Conservation (phyloP, 2,113 vertebrate species). For the Aegypius monachus region DNA sequence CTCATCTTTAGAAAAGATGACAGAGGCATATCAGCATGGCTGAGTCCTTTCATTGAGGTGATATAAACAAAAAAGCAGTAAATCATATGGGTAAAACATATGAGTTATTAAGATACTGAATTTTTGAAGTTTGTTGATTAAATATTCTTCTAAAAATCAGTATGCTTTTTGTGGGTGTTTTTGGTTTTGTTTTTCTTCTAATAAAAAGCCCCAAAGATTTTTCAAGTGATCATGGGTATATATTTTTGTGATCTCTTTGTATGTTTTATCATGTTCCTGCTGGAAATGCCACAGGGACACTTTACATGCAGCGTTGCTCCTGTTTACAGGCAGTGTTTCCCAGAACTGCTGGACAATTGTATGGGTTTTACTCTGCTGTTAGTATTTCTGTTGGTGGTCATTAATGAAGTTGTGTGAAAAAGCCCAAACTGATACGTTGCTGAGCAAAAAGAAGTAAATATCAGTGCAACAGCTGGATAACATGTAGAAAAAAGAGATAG, state of each 20-base stretch:
- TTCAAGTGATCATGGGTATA: not conserved
- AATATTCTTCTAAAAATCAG: not conserved
- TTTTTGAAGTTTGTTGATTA: not conserved
- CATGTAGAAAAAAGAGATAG: not conserved
- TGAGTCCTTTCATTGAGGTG: not conserved
- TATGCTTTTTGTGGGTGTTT: not conserved
- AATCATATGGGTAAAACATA: not conserved
- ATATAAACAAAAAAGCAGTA: not conserved
- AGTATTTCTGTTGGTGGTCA: not conserved
- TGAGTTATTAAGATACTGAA: not conserved
- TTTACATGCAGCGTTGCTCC: not conserved
- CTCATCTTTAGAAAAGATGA: not conserved
- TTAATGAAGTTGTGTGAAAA: not conserved
- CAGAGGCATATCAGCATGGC: not conserved
- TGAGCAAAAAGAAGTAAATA: not conserved
- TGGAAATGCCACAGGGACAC: not conserved
- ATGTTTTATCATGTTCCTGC: not conserved
- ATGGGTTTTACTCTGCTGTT: not conserved
- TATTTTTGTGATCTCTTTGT: not conserved
- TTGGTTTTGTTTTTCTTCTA: not conserved
- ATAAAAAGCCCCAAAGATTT: not conserved
- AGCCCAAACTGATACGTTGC: not conserved
- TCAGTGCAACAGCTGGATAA: not conserved
- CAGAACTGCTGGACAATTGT: accelerated
- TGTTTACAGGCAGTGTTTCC: not conserved